Percentiles rank a stretch among this genome's conserved stretches.
Conservation (phyloP, 2,888 invertebrate species). For the Catocala sponsa region DNA sequence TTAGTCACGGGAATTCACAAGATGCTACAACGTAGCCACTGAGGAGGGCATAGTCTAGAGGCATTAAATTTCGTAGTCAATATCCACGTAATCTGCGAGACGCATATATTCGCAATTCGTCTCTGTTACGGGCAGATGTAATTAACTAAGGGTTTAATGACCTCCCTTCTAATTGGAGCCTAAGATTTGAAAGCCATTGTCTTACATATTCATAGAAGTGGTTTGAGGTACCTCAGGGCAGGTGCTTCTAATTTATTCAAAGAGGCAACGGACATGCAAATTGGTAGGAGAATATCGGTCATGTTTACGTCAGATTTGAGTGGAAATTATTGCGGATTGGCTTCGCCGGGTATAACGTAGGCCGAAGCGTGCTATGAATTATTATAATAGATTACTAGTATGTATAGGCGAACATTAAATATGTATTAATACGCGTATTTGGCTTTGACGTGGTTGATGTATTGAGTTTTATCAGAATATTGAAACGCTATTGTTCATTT, state of each 20-base stretch:
- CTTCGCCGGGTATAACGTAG: slow-evolving; percentile 57
- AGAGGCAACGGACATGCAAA: slow-evolving; percentile 85
- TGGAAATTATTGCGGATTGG: slow-evolving; percentile 84
- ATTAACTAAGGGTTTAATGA: slow-evolving; percentile 82
- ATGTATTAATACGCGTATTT: slow-evolving; percentile 17
- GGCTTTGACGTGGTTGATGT: slow-evolving; percentile 6
- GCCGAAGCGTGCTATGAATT: slow-evolving; percentile 53
- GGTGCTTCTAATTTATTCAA: slow-evolving; percentile 85
- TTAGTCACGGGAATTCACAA: slow-evolving; percentile 6
- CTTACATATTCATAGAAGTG: slow-evolving; percentile 86
- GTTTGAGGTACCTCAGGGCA: slow-evolving; percentile 70
- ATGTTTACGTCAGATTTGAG: slow-evolving; percentile 86
- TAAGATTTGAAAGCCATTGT: slow-evolving; percentile 86
- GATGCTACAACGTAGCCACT: slow-evolving; percentile 20
- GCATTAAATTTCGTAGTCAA: slow-evolving; percentile 46
- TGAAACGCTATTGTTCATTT: too few relatives aligned
- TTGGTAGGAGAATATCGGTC: slow-evolving; percentile 85
- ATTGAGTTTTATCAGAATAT: too few relatives aligned
- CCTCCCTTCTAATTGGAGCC: slow-evolving; percentile 80
- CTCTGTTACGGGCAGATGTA: slow-evolving; percentile 69
- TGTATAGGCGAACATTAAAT: slow-evolving; percentile 11
- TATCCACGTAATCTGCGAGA: slow-evolving; percentile 47
- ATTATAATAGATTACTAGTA: slow-evolving; percentile 40
- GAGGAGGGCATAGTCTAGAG: slow-evolving; percentile 22
- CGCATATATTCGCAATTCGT: slow-evolving; percentile 63